Percentiles rank a stretch among this genome's conserved stretches.
Evolutionary conservation across 2,113 vertebrate species (phyloP).

Genomic region (Myotis yumanensis): DNA sequence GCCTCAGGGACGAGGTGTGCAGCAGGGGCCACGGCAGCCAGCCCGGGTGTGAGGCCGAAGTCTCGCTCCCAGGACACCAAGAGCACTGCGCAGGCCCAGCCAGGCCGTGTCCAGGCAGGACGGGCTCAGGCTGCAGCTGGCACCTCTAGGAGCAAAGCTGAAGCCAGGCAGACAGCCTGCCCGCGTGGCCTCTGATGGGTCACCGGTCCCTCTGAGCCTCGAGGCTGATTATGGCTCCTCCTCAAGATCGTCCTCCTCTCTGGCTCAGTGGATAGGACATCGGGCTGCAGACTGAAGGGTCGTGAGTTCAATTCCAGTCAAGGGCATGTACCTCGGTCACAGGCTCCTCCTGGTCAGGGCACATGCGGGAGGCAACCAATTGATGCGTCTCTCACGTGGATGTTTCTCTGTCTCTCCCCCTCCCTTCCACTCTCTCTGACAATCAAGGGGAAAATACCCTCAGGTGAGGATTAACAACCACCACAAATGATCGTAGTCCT

Average conservation of each 20-base stretch:
- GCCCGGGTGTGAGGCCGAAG: not conserved
- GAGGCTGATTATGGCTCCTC: too few species aligned
- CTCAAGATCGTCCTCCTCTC: not conserved
- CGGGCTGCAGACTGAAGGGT: too few species aligned
- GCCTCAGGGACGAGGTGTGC: not conserved
- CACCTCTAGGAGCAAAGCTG: not conserved
- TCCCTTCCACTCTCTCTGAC: too few species aligned
- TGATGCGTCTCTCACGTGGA: too few species aligned
- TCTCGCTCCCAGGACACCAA: accelerated
- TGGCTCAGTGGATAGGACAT: too few species aligned
- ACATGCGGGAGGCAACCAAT: too few species aligned
- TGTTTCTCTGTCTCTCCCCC: too few species aligned
- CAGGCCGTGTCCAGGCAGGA: accelerated
- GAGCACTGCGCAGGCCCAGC: not conserved
- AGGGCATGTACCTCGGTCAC: too few species aligned
- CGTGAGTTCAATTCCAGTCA: too few species aligned
- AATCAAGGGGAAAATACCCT: too few species aligned
- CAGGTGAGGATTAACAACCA: too few species aligned
- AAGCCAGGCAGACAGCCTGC: not conserved
- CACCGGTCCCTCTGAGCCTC: not conserved
- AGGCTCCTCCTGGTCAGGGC: too few species aligned
- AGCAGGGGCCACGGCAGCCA: not conserved
- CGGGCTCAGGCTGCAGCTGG: accelerated
- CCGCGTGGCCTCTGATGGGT: accelerated
- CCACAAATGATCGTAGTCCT: not conserved